Base-by-base conservation (phyloP, 1,140 invertebrate species). In the Platyura marginata region DNA sequence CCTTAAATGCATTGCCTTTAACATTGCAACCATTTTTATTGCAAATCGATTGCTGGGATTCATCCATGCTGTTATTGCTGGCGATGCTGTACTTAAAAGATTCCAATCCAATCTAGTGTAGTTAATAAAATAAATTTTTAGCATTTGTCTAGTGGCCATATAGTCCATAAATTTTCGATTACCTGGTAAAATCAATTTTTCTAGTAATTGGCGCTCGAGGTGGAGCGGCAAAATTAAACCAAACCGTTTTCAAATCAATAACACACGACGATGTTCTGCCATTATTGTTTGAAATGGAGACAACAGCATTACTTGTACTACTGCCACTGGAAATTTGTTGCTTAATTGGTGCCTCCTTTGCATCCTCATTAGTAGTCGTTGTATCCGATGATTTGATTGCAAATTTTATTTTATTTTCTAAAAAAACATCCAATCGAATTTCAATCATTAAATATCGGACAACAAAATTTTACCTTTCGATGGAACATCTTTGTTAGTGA, bases 31-130 rank as follows among this genome's bases (percentile, higher is more conserved):
- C 29, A 87, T 74, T 42, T 81, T 71, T 23, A 88, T 83, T 39
- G 84, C 79, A 33, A 92, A 72, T 20, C 87, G 69, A 65, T 96
- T 92, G 54, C 81, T 81, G 0, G 90, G 89, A 68, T 93, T 95
- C 77, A 96, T 81, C 92, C 92, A 96, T 0, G 92, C 89, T 57
- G 93, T 94, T 44, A 95, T 95, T 0, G 90, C 86, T 1, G 93
- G 91, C 0, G 89, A 92, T 6, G 89, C 89, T 4, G 92, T 96
- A 60, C 89, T 94, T 19, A 97, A 60, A 16, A 97, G 65, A 66
- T 97, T 96, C 91, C 92, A 96, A 61, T 97, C 93, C 44, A 93
- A 63, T 50, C 88, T 82, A n/a, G n/a, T n/a, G n/a, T n/a, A n/a
- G n/a, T 47, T 13, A 55, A 50, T 18, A n/a, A 44, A 46, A 48